Percentiles rank a stretch among this genome's conserved stretches.
These are phyloP conservation scores for Drosophila quadrilineata DNA, from an alignment of 1,140 invertebrate genomes.

Conservation along the genomic window DNA sequence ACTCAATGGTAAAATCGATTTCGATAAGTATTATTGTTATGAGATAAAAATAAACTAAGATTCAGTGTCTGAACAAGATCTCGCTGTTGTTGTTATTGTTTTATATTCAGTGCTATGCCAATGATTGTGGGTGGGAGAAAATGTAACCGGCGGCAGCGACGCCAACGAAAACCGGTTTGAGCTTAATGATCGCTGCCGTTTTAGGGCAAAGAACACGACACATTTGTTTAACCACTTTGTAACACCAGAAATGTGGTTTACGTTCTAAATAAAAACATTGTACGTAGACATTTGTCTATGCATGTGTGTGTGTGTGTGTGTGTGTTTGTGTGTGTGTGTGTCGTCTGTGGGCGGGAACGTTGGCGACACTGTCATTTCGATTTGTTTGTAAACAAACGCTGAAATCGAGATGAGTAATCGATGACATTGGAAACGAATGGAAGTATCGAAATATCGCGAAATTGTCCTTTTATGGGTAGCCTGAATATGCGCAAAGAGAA, in stretches of 20 bases:
- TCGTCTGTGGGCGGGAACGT: constrained; percentile 39
- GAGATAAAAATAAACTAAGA: too few relatives aligned
- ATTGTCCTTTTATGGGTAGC: constrained; percentile 28
- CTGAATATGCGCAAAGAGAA: neutral
- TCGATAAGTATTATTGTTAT: too few relatives aligned
- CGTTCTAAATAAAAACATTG: constrained; percentile 21
- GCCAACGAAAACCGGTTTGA: constrained; percentile 40
- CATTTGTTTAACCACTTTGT: constrained; percentile 33
- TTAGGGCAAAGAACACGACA: constrained; percentile 51
- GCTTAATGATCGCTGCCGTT: constrained; percentile 54
- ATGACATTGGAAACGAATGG: constrained; percentile 34
- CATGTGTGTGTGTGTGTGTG: neutral
- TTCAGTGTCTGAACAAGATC: neutral
- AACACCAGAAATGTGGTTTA: constrained; percentile 21
- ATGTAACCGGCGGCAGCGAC: constrained; percentile 29
- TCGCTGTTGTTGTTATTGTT: neutral
- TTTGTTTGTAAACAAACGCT: constrained; percentile 73
- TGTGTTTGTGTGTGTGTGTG: neutral
- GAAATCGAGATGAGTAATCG: constrained; percentile 56
- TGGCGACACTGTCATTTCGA: constrained; percentile 44
- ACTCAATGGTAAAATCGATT: too few relatives aligned
- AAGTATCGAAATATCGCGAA: constrained; percentile 25
- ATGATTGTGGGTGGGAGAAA: constrained; percentile 44
- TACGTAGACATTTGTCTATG: neutral
- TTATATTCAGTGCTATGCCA: too few relatives aligned